A percentile compares a stretch with the other conserved stretches of the same genome.
These are phyloP conservation scores for Acanthopleura granulata DNA, from an alignment of 2,888 invertebrate genomes.

Conservation along the genomic window DNA sequence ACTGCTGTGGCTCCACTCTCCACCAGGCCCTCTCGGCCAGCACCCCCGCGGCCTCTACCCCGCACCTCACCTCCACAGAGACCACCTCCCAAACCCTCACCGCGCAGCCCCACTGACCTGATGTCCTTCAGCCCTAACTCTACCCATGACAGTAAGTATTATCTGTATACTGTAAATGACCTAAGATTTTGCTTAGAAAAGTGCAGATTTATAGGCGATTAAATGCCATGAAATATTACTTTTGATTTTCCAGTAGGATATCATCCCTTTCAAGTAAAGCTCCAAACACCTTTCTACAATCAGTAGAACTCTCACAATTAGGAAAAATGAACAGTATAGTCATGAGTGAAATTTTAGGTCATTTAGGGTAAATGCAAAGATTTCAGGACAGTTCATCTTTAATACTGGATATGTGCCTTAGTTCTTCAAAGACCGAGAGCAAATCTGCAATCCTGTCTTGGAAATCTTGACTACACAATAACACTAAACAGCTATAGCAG, in stretches of 20 bases:
- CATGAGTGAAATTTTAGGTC: no score
- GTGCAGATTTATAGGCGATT: no score
- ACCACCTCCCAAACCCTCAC: conserved; percentile 29
- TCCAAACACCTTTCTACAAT: no score
- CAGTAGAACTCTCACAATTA: no score
- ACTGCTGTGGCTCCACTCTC: background rate
- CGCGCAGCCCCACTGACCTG: conserved; percentile 40
- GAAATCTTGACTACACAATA: no score
- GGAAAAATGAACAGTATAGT: no score
- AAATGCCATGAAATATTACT: no score
- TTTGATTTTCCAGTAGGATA: background rate
- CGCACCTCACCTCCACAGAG: conserved; percentile 31
- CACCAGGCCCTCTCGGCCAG: conserved; percentile 45
- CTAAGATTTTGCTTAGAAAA: no score
- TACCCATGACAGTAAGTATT: background rate
- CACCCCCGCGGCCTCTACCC: conserved; percentile 41
- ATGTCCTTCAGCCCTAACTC: conserved; percentile 57
- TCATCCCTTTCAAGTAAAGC: background rate
- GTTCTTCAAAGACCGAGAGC: background rate
- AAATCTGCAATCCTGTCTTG: no score
- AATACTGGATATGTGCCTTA: background rate
- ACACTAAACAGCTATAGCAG: background rate
- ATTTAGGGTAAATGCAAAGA: background rate
- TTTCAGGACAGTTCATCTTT: background rate
- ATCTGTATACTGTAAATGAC: background rate